Conservation (phyloP, 1,140 invertebrate genomes). For the Panulirus ornatus region DNA sequence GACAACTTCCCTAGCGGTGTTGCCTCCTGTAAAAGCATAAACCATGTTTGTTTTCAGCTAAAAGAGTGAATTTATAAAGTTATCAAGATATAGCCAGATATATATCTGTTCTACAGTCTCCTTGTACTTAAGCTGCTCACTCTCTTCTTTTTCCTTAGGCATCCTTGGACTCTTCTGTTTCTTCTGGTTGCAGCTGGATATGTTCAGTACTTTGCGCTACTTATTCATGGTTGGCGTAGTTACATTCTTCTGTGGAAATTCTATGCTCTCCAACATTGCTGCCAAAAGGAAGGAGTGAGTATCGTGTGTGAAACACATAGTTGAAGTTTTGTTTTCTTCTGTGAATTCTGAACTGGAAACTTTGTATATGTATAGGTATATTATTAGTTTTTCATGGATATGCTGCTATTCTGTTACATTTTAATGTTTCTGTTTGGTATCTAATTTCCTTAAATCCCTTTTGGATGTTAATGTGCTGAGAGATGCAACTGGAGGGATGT, state of each 20-base stretch:
- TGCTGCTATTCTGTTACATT: not conserved
- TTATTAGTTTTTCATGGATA: not conserved
- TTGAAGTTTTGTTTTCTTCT: not conserved
- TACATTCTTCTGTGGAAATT: conserved; percentile 95
- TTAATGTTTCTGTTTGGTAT: not conserved
- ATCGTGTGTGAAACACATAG: conserved; percentile 8
- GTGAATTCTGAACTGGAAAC: not conserved
- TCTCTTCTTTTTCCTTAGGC: conserved; percentile 80
- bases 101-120: no score
- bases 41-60: no score
- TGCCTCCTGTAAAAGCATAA: no score
- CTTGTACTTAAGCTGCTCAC: no score
- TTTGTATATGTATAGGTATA: not conserved
- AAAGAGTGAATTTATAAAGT: no score
- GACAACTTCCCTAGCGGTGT: no score
- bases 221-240: conserved; percentile 88
- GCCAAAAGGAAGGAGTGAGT: conserved; percentile 76
- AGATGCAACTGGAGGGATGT: no score
- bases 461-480: no score
- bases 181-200: conserved; percentile 95
- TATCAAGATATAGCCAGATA: no score
- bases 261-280: conserved; percentile 88
- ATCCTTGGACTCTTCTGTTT: conserved; percentile 92
- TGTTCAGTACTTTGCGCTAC: conserved; percentile 97
- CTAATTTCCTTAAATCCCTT: no score